phyloP scores from a whole-genome alignment of 2,113 vertebrate species.

The Cephalopholis sonnerati region DNA sequence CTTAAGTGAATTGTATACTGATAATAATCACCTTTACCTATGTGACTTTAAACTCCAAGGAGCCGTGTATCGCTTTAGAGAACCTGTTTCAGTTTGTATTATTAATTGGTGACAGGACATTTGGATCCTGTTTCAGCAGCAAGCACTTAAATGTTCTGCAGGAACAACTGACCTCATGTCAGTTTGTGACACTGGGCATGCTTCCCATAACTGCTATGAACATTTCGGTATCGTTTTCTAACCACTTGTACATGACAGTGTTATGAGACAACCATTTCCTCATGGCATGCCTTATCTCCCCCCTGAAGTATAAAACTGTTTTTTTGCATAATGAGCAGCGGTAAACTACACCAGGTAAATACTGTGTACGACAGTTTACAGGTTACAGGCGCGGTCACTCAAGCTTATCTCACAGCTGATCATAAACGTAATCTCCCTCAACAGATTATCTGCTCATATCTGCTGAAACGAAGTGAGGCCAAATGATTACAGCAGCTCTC shows the following conservation, averaged over 20 bases:
- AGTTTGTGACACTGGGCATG: neutral
- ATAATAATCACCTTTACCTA: conserved; percentile 26
- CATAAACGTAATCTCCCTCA: conserved; percentile 36
- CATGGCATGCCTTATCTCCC: neutral
- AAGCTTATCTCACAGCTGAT: conserved; percentile 37
- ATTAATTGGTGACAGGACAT: conserved; percentile 54
- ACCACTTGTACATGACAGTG: neutral
- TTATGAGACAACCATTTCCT: neutral
- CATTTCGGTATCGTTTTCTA: neutral
- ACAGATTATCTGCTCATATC: conserved; percentile 32
- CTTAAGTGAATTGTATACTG: conserved; percentile 2
- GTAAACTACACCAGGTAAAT: conserved; percentile 1
- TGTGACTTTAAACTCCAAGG: conserved; percentile 40
- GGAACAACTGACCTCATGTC: neutral
- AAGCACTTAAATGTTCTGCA: conserved; percentile 27
- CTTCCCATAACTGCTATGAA: neutral
- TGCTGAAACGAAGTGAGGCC: conserved; percentile 7
- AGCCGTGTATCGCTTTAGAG: conserved; percentile 27
- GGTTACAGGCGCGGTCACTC: neutral
- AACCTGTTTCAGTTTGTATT: conserved; percentile 44
- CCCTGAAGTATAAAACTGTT: neutral
- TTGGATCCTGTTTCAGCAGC: conserved; percentile 39
- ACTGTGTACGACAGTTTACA: conserved; percentile 6
- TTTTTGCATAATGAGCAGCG: neutral
- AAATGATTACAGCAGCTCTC: conserved; percentile 16